Evolutionary conservation across 1,140 invertebrate genomes (phyloP), one percentile per base, ranked within the genome.

Genomic region (Aphaenogaster ashmeadi): DNA sequence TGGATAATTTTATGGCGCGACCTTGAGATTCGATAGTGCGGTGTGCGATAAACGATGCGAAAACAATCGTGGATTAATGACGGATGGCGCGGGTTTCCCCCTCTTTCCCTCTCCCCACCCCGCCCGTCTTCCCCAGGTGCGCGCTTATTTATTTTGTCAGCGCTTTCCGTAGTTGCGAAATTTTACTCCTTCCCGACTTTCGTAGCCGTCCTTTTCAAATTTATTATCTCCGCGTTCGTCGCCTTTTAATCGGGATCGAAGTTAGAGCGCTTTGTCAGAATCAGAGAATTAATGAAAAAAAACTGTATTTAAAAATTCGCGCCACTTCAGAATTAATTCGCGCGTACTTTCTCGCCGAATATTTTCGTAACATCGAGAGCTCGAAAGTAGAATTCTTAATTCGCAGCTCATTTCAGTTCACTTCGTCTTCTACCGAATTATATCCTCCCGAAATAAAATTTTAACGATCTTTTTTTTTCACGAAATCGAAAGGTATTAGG

Each of bases 1-100:
- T 36, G 80, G 8, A 47, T 62, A 84, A 83, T 84, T 84, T 84
- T 50, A 41, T 33, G 54, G n/a, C 80, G 69, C 69, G 80, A 84
- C 80, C 80, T 84, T 84, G 80, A 75, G 33, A 60, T 84, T 75
- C 56, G 69, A 75, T 74, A 21, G 27, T 47, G 56, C 9, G 41
- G 44, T 41, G 54, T n/a, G 36, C 56, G 54, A 72, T 47, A 84
- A 75, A 60, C 69, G n/a, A 74, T 21, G 11, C 41, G 33, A 60
- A 58, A 60, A 27, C n/a, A 60, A 75, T 75, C 15, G 13, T 36
- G 27, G 15, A 50, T 75, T 60, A 13, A 47, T 47, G 75, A 78
- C 15, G 41, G 56, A 15, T 9, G 21, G 41, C 41, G 5, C 21
- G 41, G 18, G 38, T 27, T 8, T 36, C 15, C 52, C 21, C n/a